Evolutionary conservation across 2,113 vertebrate species (phyloP), one percentile per base, ranked within the genome.

Genomic region (Phalacrocorax carbo): DNA sequence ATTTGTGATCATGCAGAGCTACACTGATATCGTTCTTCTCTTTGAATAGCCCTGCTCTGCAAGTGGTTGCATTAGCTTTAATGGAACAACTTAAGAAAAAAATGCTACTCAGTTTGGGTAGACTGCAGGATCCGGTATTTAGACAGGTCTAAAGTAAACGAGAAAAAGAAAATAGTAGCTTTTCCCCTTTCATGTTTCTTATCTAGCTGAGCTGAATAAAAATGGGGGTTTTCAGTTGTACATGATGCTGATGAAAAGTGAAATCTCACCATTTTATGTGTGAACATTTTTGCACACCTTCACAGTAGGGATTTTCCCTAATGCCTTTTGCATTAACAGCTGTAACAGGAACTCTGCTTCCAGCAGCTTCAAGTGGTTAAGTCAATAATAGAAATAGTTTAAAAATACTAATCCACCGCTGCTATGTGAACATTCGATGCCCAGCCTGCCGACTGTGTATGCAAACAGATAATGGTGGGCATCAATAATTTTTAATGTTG

Each of bases 381-480:
- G 92, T 94, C 78, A 95, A 93, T 91, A 96, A 78, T 25, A 89
- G 75, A 92, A 93, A 73, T 71, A 77, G 58, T 92, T 93, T 73
- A 87, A 91, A 96, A 96, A 89, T 77, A 92, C 77, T 72, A 93
- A 95, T 87, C 26, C 58, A 82, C 30, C 0, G 1, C 86, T 85
- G 91, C 86, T 87, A 69, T 82, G 81, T 95, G 92, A 91, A 57
- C 90, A 86, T 96, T 89, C 88, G 21, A 27, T 88, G 89, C 83
- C 75, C 52, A 82, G 92, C 71, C 89, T 92, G 82, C 89, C 0
- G 21, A 76, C 55, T 89, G 57, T 94, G 86, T 93, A 52, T 96
- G 91, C 96, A 96, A 96, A 97, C 95, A 96, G 49, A 93, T 85
- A 97, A 82, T 86, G 86, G 82, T 69, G 78, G 86, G 86, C 94